Base-by-base conservation (phyloP, 1,140 invertebrate genomes). In the Lineus longissimus region DNA sequence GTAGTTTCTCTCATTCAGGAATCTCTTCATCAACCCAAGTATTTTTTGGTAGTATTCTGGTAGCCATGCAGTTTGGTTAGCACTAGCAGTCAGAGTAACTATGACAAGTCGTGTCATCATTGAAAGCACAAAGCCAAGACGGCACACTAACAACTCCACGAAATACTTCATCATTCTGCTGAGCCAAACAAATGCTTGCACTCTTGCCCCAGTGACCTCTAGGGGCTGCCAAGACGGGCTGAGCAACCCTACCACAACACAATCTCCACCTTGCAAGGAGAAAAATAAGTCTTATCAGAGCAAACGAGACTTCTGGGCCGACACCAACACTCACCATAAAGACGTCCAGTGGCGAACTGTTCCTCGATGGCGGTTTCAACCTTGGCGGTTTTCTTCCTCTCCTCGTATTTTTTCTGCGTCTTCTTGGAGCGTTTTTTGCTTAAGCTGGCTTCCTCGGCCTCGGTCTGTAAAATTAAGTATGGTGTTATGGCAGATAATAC, bases 341-440 rank as follows among this genome's bases (percentile, higher is more conserved):
- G 86, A 82, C 95, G 88, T 72, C 95, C 95, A 77, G 93, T 93
- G 65, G 90, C 87, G 87, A 99, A 99, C 82, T 98, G 95, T 82
- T 99, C 96, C 83, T 97, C 93, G 43, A 99, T 75, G 63, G 88
- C 88, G 66, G 88, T 86, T 77, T 99, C 97, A 69, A 99, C 93
- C 83, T 96, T 95, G 36, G 93, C 91, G 55, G 87, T 86, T 78
- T 93, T 91, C 81, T 98, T 94, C 69, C 97, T 88, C 30, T 88
- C 86, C 78, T 93, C 89, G 81, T 97, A 97, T 83, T 98, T 99
- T 82, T 92, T 90, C 78, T 92, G 89, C 2, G 89, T 88, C 81
- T 95, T 97, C 79, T 95, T 94, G 63, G 92, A 95, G 66, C 92
- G 86, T 76, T 95, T 94, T 81, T 96, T 96, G 82, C 94, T 95